These are phyloP conservation scores for Dryocosmus kuriphilus DNA, from an alignment of 2,888 invertebrate genomes.

Conservation along the genomic window DNA sequence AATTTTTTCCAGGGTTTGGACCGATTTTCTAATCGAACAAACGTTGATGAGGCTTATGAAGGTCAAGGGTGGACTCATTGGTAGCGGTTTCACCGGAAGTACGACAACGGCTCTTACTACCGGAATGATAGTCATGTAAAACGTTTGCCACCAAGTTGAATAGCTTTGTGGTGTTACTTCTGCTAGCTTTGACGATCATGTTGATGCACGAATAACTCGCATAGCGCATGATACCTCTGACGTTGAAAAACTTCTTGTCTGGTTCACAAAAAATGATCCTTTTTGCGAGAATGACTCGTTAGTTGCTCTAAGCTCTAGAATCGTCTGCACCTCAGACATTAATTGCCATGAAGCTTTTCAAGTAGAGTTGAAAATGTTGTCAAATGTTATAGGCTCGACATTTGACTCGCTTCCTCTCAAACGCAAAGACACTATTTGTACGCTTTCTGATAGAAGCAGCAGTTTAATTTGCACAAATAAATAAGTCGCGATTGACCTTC, in stretches of 20 bases:
- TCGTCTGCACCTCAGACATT: conserved; percentile 58
- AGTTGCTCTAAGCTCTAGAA: no score
- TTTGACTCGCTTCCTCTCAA: no score
- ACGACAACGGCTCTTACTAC: neutral
- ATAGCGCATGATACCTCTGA: no score
- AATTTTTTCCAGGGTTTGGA: conserved; percentile 3
- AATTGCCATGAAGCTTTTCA: conserved; percentile 57
- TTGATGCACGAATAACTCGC: no score
- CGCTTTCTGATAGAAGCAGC: neutral
- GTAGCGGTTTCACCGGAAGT: neutral
- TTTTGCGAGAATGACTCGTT: no score
- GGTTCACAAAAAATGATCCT: no score
- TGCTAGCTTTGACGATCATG: neutral
- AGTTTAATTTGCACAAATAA: neutral
- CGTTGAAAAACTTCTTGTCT: no score
- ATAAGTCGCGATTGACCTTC: neutral
- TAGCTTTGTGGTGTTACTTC: neutral
- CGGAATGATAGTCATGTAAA: neutral
- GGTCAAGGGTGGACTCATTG: conserved; percentile 6
- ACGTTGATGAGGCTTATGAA: conserved; percentile 1
- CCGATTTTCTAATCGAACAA: conserved; percentile 22
- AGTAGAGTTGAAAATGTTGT: conserved; percentile 58
- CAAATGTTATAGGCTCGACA: conserved; percentile 63
- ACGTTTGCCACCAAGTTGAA: conserved; percentile 1
- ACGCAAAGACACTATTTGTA: conserved; percentile 21